Evolutionary conservation across 2,797 vertebrate genomes (phyloP).

Genomic region (Acropternis orthonyx): DNA sequence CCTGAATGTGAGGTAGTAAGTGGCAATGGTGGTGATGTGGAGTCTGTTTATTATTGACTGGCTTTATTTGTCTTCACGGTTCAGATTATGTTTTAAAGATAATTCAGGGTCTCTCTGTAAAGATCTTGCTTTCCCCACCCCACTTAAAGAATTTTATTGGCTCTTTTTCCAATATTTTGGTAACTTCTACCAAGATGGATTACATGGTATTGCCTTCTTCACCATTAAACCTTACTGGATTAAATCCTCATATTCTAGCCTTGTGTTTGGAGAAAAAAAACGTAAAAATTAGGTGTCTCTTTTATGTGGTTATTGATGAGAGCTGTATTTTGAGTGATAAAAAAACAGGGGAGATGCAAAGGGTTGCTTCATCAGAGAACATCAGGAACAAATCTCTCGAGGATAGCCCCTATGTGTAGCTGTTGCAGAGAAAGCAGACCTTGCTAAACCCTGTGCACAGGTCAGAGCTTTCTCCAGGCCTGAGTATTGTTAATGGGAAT

Average conservation of each 20-base stretch:
- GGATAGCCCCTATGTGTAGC: background rate
- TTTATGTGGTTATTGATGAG: background rate
- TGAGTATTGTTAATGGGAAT: background rate
- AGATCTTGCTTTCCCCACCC: rapidly evolving
- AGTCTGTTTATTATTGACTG: background rate
- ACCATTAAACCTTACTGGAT: background rate
- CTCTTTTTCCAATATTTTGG: background rate
- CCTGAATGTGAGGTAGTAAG: background rate
- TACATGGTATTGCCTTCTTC: background rate
- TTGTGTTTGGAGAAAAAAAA: background rate
- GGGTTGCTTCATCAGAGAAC: background rate
- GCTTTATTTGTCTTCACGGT: background rate
- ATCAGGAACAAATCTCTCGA: background rate
- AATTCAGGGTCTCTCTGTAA: background rate
- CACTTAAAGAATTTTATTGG: background rate
- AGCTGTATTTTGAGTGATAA: background rate
- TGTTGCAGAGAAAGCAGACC: background rate
- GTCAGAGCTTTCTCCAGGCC: background rate
- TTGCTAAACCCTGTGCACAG: background rate
- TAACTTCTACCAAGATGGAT: background rate
- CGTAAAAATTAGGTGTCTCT: background rate
- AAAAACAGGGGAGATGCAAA: background rate
- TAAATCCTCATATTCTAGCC: background rate
- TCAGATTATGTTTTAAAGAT: background rate
- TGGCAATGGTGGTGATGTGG: background rate